Evolutionary conservation across 2,113 vertebrate species (phyloP).

Genomic region (Lophotis ruficrista): DNA sequence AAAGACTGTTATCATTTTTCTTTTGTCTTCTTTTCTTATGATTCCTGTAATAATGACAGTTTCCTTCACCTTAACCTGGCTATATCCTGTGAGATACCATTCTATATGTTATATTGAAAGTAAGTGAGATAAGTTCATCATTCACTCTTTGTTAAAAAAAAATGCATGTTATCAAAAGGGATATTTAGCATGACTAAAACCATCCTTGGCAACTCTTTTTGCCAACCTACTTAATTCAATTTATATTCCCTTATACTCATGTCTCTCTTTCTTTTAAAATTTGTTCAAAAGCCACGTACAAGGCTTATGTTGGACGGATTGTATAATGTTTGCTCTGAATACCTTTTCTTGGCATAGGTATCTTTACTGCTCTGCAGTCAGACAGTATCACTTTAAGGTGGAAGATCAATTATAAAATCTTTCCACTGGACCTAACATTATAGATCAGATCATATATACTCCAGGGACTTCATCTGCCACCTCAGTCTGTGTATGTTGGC

Average conservation of each 20-base stretch:
- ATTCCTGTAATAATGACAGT: background rate
- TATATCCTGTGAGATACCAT: background rate
- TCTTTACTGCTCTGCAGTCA: background rate
- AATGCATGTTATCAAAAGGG: background rate
- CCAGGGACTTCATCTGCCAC: background rate
- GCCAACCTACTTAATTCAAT: background rate
- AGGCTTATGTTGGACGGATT: background rate
- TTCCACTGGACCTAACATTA: background rate
- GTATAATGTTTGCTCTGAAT: background rate
- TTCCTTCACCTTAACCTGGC: background rate
- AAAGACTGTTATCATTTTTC: background rate
- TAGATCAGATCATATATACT: background rate
- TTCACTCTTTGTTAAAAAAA: background rate
- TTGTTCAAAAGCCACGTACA: background rate
- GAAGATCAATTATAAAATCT: background rate
- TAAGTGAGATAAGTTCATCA: background rate
- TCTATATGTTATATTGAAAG: background rate
- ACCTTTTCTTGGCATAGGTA: background rate
- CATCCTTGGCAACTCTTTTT: fast-evolving
- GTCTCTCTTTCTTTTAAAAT: background rate
- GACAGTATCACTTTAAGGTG: background rate
- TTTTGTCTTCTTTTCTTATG: background rate
- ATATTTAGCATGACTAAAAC: background rate
- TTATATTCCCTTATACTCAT: fast-evolving
- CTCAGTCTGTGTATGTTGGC: background rate